Evolutionary conservation across 2,113 vertebrate genomes (phyloP).

Genomic region (Semicossyphus pulcher): DNA sequence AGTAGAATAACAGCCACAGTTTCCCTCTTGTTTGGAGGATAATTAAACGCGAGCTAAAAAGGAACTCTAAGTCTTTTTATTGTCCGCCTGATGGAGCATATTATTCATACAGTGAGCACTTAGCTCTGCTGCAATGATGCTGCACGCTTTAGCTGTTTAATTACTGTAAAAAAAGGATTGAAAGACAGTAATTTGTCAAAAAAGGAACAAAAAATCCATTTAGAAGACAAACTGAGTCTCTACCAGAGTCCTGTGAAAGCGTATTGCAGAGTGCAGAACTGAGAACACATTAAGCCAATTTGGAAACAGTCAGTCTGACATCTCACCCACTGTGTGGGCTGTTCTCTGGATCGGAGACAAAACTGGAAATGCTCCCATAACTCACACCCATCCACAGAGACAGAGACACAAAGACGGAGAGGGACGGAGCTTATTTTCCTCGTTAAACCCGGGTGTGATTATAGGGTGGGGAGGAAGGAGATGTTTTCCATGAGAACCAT

Average conservation of each 20-base stretch:
- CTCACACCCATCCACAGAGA: constrained; percentile 44
- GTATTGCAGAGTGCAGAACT: constrained; percentile 10
- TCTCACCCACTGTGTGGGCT: constrained; percentile 41
- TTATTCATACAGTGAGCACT: constrained; percentile 17
- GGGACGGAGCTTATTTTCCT: constrained; percentile 49
- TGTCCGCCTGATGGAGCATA: neutral
- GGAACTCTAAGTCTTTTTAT: neutral
- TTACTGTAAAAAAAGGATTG: constrained; percentile 8
- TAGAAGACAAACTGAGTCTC: neutral
- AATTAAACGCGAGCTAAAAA: neutral
- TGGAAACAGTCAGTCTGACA: constrained; percentile 15
- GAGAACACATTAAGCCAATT: constrained; percentile 28
- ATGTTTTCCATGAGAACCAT: constrained; percentile 55
- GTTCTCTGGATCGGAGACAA: constrained; percentile 51
- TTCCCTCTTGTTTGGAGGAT: neutral
- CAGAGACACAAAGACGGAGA: constrained; percentile 23
- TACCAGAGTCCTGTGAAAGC: neutral
- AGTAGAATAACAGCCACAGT: neutral
- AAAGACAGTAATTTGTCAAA: constrained; percentile 25
- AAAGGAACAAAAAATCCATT: constrained; percentile 10
- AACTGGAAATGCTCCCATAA: constrained; percentile 41
- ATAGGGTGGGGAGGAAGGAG: constrained; percentile 53
- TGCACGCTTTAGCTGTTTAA: constrained; percentile 15
- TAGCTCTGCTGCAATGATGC: neutral
- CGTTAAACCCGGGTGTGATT: constrained; percentile 59